Base-by-base conservation (phyloP, 1,140 invertebrate genomes). In the Ctenoplectra terminalis region DNA sequence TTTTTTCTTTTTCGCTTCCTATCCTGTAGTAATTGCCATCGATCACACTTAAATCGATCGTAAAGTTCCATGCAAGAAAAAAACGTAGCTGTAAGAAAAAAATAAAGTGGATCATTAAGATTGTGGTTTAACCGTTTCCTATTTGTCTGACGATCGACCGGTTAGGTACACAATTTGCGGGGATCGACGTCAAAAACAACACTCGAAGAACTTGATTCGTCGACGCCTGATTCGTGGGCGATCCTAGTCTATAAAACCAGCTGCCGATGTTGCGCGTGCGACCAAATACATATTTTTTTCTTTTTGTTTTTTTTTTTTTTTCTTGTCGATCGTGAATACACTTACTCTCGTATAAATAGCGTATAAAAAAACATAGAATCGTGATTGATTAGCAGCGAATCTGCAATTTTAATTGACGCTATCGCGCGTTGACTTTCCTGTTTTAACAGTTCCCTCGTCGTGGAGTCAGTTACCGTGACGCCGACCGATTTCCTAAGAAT, bases 331-430 rank as follows among this genome's bases (percentile, higher is more conserved):
- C 26, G n/a, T n/a, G n/a, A n/a, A n/a, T n/a, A n/a, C n/a, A n/a
- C n/a, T n/a, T n/a, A n/a, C n/a, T n/a, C n/a, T n/a, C n/a, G n/a
- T n/a, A n/a, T n/a, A n/a, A n/a, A n/a, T n/a, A n/a, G n/a, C n/a
- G n/a, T n/a, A n/a, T n/a, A n/a, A n/a, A n/a, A n/a, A n/a, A n/a
- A n/a, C n/a, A n/a, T n/a, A n/a, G n/a, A n/a, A n/a, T n/a, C 17
- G 7, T 7, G 31, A 9, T 23, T 37, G 34, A 61, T 67, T 1
- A 11, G n/a, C 13, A 6, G 23, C 8, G 20, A 69, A 72, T 81
- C 11, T 72, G 64, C 29, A 66, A 71, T 74, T 64, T 40, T 74
- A 75, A 83, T 75, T 40, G 26, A 74, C 20, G 11, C 1, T 5
- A 0, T 40, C 23, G 52, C 52, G n/a, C 2, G 15, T 67, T 48